Evolutionary conservation across 2,888 invertebrate species (phyloP).

Genomic region (Cepaea hortensis): DNA sequence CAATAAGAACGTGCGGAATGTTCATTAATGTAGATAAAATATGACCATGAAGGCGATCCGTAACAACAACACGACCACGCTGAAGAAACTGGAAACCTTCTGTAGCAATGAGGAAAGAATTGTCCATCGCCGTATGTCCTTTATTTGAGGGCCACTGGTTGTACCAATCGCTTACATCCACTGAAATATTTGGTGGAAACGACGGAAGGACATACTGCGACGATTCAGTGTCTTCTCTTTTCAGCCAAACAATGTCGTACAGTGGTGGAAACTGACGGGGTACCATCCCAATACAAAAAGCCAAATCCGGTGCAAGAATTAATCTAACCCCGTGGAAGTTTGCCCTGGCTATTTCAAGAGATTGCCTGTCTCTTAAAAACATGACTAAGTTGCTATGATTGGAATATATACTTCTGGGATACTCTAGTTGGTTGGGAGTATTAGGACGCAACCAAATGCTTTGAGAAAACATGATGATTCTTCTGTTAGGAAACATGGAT

Average conservation of each 20-base stretch:
- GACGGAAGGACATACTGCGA: slow-evolving; percentile 33
- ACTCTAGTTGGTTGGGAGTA: background rate
- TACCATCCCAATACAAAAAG: slow-evolving; percentile 51
- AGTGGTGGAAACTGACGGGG: slow-evolving; percentile 51
- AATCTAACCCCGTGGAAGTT: slow-evolving; percentile 45
- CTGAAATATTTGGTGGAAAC: slow-evolving; percentile 39
- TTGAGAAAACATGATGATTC: background rate
- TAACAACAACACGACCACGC: slow-evolving; percentile 55
- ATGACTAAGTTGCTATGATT: slow-evolving; percentile 39
- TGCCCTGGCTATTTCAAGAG: slow-evolving; percentile 23
- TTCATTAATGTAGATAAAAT: slow-evolving; percentile 17
- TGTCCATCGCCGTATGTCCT: slow-evolving; percentile 48
- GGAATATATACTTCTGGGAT: slow-evolving; percentile 3
- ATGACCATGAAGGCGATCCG: slow-evolving; percentile 58
- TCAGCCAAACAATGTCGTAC: slow-evolving; percentile 56
- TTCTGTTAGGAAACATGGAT: slow-evolving; percentile 28
- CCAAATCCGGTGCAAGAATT: slow-evolving; percentile 55
- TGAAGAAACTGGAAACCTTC: slow-evolving; percentile 53
- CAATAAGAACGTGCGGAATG: slow-evolving; percentile 26
- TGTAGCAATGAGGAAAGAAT: slow-evolving; percentile 40
- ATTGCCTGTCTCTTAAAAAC: slow-evolving; percentile 47
- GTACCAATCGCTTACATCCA: slow-evolving; percentile 50
- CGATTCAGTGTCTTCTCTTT: slow-evolving; percentile 49
- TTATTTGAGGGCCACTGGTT: slow-evolving; percentile 40
- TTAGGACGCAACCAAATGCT: background rate